A percentile compares a stretch with the other conserved stretches of the same genome.
Conservation (phyloP, 2,888 invertebrate genomes). For the Leptinotarsa rubiginosa region DNA sequence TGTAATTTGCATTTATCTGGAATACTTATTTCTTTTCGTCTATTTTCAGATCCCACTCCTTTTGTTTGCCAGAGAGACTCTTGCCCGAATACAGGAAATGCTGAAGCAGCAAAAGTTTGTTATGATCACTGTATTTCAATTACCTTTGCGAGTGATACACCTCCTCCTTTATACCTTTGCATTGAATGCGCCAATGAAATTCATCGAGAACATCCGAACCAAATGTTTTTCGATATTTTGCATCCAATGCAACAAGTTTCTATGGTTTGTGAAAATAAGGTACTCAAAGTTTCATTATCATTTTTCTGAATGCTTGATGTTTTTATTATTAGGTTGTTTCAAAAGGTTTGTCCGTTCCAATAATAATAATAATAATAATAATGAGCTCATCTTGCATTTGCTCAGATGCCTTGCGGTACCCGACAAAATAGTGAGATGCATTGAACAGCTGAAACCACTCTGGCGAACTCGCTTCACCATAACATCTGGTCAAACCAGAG, state of each 20-base stretch:
- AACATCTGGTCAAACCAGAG: too few relatives aligned
- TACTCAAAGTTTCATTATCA: conserved; percentile 56
- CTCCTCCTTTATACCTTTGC: conserved; percentile 95
- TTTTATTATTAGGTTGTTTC: neutral
- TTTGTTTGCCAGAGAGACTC: conserved; percentile 92
- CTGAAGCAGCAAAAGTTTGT: conserved; percentile 93
- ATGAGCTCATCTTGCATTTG: too few relatives aligned
- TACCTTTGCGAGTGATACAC: conserved; percentile 85
- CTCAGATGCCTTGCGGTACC: too few relatives aligned
- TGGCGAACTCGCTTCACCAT: too few relatives aligned
- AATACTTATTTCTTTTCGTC: neutral
- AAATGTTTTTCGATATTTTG: conserved; percentile 86
- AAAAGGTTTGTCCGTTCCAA: neutral
- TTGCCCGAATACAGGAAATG: conserved; percentile 88
- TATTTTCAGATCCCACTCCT: conserved; percentile 73
- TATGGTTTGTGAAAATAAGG: conserved; percentile 96
- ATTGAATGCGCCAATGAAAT: conserved; percentile 96
- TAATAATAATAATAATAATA: too few relatives aligned
- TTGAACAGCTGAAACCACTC: too few relatives aligned
- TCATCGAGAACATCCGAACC: conserved; percentile 87
- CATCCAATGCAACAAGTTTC: conserved; percentile 96
- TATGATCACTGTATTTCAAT: conserved; percentile 93
- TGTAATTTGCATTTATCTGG: too few relatives aligned
- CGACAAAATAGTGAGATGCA: too few relatives aligned
- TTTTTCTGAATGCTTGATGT: neutral